Evolutionary conservation across 2,888 invertebrate genomes (phyloP).

Genomic region (Folsomia candida): DNA sequence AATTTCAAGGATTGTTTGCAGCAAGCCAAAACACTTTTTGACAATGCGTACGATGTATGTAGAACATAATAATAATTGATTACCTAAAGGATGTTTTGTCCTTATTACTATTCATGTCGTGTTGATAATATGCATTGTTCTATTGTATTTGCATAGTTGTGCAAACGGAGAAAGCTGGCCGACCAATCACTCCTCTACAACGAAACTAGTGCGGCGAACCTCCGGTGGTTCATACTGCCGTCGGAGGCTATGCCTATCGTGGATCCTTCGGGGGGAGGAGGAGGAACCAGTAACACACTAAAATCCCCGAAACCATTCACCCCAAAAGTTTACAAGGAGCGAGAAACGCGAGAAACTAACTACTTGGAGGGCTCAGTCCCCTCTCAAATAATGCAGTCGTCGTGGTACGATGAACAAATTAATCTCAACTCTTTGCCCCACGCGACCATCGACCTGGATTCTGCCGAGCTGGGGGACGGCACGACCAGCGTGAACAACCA

Average conservation of each 20-base stretch:
- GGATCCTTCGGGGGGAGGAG: slow-evolving; percentile 7
- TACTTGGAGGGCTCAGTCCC: slow-evolving; percentile 37
- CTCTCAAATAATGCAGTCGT: slow-evolving; percentile 39
- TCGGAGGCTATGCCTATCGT: slow-evolving; percentile 70
- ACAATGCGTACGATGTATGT: slow-evolving; percentile 65
- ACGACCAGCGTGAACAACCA: background rate
- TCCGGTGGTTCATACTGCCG: slow-evolving; percentile 86
- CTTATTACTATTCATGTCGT: slow-evolving; percentile 1
- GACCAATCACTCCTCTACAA: slow-evolving; percentile 74
- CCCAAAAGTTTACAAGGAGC: slow-evolving; percentile 21
- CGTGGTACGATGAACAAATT: slow-evolving; percentile 20
- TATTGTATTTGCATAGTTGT: slow-evolving; percentile 56
- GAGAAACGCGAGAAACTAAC: background rate
- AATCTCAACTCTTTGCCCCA: slow-evolving; percentile 17
- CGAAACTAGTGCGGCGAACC: slow-evolving; percentile 61
- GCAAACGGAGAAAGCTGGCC: slow-evolving; percentile 69
- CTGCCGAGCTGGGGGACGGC: slow-evolving; percentile 6
- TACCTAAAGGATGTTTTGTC: background rate
- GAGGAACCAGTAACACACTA: background rate
- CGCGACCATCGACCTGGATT: slow-evolving; percentile 20
- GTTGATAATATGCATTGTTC: background rate
- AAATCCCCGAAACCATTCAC: slow-evolving; percentile 36
- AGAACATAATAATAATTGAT: background rate
- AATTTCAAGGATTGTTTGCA: slow-evolving; percentile 74
- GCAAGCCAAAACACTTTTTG: slow-evolving; percentile 74